A percentile compares a stretch with the other conserved stretches of the same genome.
Evolutionary conservation across 2,797 vertebrate genomes (phyloP).

Genomic region (Argyrosomus regius): DNA sequence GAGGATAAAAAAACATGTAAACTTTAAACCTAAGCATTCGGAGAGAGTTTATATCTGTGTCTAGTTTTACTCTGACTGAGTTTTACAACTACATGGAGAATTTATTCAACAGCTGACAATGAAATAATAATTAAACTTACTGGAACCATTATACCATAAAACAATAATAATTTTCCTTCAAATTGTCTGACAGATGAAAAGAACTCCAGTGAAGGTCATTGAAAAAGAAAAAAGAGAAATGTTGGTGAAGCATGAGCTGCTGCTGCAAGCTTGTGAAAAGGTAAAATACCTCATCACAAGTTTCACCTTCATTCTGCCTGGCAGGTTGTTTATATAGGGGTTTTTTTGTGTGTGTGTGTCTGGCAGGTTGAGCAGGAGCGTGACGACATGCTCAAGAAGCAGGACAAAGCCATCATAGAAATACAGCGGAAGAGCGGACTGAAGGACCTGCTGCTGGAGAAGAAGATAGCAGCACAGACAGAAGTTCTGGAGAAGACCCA

Average conservation of each 20-base stretch:
- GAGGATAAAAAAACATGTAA: too few relatives aligned
- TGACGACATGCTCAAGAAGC: conserved; percentile 59
- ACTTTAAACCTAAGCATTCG: too few relatives aligned
- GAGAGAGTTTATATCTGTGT: too few relatives aligned
- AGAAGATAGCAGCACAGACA: conserved; percentile 44
- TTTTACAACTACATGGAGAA: too few relatives aligned
- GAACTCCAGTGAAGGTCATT: conserved; percentile 27
- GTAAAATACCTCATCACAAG: not conserved
- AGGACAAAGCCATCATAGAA: conserved; percentile 55
- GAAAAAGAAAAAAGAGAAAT: conserved; percentile 52
- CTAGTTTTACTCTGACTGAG: too few relatives aligned
- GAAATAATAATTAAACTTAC: not conserved
- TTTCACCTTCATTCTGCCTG: accelerated
- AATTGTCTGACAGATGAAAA: conserved; percentile 26
- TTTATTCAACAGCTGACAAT: too few relatives aligned
- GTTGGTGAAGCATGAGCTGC: conserved; percentile 54
- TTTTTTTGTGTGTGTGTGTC: accelerated
- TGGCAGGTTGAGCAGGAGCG: conserved; percentile 68
- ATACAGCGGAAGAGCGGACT: conserved; percentile 53
- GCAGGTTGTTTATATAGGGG: not conserved
- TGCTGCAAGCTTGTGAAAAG: conserved; percentile 65
- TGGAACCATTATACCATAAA: too few relatives aligned
- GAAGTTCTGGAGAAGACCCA: conserved; percentile 49
- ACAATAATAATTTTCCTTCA: not conserved
- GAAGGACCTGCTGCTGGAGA: conserved; percentile 63